Percentiles rank a stretch among this genome's conserved stretches.
Conservation (phyloP, 1,140 invertebrate genomes). For the Phymorhynchus buccinoides region DNA sequence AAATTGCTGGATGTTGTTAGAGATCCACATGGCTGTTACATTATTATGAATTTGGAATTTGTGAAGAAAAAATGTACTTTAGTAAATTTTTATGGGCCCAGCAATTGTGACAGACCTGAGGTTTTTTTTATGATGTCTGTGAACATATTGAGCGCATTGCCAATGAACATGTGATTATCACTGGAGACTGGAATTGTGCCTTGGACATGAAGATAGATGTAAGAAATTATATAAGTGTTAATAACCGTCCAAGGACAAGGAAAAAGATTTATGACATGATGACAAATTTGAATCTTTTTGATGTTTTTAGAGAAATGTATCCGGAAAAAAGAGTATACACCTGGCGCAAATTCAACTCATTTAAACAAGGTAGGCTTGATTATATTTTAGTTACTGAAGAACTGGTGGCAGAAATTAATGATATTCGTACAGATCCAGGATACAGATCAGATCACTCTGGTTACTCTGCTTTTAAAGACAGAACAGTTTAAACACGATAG, state of each 20-base stretch:
- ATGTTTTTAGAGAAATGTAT: conserved; percentile 34
- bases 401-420: not conserved
- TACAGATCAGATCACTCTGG: conserved; percentile 42
- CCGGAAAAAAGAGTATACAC: conserved; percentile 30
- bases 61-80: conserved; percentile 1
- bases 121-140: conserved; percentile 23
- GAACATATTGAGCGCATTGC: conserved; percentile 15
- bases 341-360: conserved; percentile 33
- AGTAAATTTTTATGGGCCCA: conserved; percentile 15
- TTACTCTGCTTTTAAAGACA: conserved; percentile 16
- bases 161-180: conserved; percentile 29
- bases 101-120: conserved; percentile 10
- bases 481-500: conserved; percentile 14
- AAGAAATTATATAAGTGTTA: conserved; percentile 21
- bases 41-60: conserved; percentile 28
- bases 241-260: conserved; percentile 23
- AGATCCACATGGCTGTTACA: conserved; percentile 24
- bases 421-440: conserved; percentile 22
- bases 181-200: conserved; percentile 37
- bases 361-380: conserved; percentile 31
- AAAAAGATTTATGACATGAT: conserved; percentile 24
- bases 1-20: conserved; percentile 1
- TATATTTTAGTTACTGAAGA: conserved; percentile 41
- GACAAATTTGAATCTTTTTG: conserved; percentile 6
- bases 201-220: conserved; percentile 21